phyloP scores from a whole-genome alignment of 2,113 vertebrate species.

The Myocastor coypus region DNA sequence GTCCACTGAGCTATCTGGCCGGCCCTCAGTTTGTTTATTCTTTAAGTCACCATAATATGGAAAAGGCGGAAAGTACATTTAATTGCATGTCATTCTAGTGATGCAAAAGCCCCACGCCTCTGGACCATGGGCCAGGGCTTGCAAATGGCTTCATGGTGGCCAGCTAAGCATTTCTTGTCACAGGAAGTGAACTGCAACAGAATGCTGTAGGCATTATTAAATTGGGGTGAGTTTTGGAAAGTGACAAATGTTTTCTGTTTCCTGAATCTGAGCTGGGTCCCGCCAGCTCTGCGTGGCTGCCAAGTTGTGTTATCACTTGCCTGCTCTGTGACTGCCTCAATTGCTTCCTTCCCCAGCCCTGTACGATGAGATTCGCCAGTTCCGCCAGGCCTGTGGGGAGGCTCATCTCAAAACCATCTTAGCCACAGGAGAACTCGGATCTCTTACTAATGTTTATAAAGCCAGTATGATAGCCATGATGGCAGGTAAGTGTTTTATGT shows the following conservation, averaged over 20 bases:
- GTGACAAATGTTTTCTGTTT: slow-evolving; percentile 76
- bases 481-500: slow-evolving; percentile 91
- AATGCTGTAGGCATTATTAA: slow-evolving; percentile 64
- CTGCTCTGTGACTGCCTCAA: slow-evolving; percentile 63
- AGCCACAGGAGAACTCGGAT: slow-evolving; percentile 95
- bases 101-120: slow-evolving; percentile 42
- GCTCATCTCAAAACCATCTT: slow-evolving; percentile 98
- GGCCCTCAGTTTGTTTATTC: slow-evolving; percentile 22
- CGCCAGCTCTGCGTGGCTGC: slow-evolving; percentile 53
- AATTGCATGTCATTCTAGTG: slow-evolving; percentile 53
- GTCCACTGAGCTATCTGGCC: too few relatives aligned
- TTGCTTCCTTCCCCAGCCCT: slow-evolving; percentile 88
- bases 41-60: neutral
- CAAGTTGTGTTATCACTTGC: slow-evolving; percentile 63
- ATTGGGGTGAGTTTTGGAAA: slow-evolving; percentile 74
- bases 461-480: slow-evolving; percentile 99
- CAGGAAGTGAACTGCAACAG: slow-evolving; percentile 42
- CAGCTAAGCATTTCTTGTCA: slow-evolving; percentile 26
- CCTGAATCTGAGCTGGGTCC: slow-evolving; percentile 66
- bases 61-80: slow-evolving; percentile 55
- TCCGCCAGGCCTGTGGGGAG: slow-evolving; percentile 93
- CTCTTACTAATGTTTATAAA: slow-evolving; percentile 95
- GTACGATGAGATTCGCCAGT: slow-evolving; percentile 94
- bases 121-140: slow-evolving; percentile 9
- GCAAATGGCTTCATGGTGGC: neutral